Percentiles rank a stretch among this genome's conserved stretches.
Conservation (phyloP, 1,140 invertebrate genomes). For the Platyura marginata region DNA sequence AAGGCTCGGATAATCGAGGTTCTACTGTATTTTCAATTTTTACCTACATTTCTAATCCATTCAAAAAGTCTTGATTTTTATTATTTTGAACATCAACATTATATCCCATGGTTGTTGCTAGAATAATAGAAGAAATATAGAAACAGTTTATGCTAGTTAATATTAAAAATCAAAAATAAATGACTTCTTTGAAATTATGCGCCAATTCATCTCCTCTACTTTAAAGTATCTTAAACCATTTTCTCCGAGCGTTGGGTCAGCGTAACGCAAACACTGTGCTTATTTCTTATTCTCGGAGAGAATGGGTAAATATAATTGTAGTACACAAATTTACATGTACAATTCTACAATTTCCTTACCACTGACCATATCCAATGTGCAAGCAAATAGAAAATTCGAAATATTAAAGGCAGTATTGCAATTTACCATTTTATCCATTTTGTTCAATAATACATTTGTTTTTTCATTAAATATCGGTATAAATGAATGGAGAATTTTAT, state of each 20-base stretch:
- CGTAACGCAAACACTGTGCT: no score
- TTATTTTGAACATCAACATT: not conserved
- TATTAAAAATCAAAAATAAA: no score
- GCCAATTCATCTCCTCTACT: no score
- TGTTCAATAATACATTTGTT: not conserved
- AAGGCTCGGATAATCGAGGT: not conserved
- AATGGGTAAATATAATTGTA: no score
- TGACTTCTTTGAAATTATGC: no score
- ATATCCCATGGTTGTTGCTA: not conserved
- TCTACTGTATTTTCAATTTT: not conserved
- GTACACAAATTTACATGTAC: no score
- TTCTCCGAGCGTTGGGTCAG: no score
- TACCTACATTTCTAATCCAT: not conserved
- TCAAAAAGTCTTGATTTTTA: not conserved
- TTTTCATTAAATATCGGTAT: slow-evolving; percentile 4
- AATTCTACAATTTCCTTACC: not conserved
- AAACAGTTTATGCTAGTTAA: no score
- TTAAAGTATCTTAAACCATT: no score
- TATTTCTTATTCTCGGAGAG: no score
- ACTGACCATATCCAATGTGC: not conserved
- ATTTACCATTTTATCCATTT: not conserved
- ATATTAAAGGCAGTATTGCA: not conserved
- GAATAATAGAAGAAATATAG: not conserved
- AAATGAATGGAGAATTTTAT: slow-evolving; percentile 1
- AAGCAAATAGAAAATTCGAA: not conserved